Evolutionary conservation across 1,140 invertebrate genomes (phyloP), one percentile per base, ranked within the genome.

Genomic region (Nasonia giraulti): DNA sequence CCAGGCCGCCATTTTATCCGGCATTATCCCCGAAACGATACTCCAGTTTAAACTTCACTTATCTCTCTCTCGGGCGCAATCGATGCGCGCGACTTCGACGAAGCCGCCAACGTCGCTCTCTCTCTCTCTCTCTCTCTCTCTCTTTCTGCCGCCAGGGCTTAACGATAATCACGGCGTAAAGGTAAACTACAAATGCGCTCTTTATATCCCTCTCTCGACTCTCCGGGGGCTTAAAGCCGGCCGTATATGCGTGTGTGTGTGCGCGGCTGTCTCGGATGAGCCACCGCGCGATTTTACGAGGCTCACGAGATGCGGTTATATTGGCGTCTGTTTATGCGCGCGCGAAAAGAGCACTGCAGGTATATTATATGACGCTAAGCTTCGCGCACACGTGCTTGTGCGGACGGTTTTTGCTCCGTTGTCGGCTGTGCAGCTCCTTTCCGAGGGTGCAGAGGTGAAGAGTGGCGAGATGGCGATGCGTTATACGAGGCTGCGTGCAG

Each of bases 21-120:
- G 87, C 89, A 89, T 90, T 91, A 90, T 90, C 88, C 86, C 23
- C 69, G 78, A 86, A 89, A 90, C 88, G 89, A 90, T 91, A 88
- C 87, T 87, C 87, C 87, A 88, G 88, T 90, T 90, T 90, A 91
- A 90, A 90, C 89, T 91, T 91, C 87, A 91, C 84, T 87, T 85
- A 85, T 85, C 83, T 85, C 55, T 62, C 83, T 85, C 55, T 62
- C 74, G 17, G 47, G 81, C 84, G 74, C 73, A 76, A 85, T 85
- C 78, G 83, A 80, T 50, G 77, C 77, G 31, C 73, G 37, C 74
- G 74, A 14, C 50, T 12, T 17, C 50, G 50, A 62, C 55, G 74
- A n/a, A n/a, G 23, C n/a, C 76, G 44, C 23, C 44, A 76, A 55
- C 76, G 76, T 33, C 50, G 17, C 73, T 20, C 44, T 0, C 80